A percentile compares a stretch with the other conserved stretches of the same genome.
phyloP scores from a whole-genome alignment of 1,140 invertebrate species.

The Euborellia annulipes region DNA sequence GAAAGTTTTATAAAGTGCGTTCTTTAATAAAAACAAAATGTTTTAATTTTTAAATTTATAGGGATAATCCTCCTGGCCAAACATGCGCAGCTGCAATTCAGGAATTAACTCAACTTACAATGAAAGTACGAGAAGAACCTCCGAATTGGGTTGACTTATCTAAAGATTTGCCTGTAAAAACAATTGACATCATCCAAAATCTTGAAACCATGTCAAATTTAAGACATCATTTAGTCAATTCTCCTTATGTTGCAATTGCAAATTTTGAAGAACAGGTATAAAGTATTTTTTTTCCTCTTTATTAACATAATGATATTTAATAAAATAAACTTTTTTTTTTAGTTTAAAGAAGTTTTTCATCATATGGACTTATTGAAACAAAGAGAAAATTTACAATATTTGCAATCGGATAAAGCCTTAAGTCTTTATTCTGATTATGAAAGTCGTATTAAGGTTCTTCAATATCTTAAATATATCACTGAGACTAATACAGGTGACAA shows the following conservation, averaged over 20 bases:
- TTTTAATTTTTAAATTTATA: no score
- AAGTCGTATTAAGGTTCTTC: constrained; percentile 65
- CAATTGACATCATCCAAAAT: constrained; percentile 29
- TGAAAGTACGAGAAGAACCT: no score
- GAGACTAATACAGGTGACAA: constrained; percentile 49
- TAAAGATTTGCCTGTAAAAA: constrained; percentile 34
- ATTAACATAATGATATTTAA: not conserved
- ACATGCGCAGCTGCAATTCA: constrained; percentile 41
- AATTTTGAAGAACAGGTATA: constrained; percentile 36
- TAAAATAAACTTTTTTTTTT: constrained; percentile 11
- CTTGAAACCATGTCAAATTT: constrained; percentile 25
- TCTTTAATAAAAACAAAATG: no score
- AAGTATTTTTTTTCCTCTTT: not conserved
- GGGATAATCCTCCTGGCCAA: constrained; percentile 41
- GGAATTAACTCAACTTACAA: constrained; percentile 37
- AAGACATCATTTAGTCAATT: constrained; percentile 19
- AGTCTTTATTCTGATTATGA: constrained; percentile 79
- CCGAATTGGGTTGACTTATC: constrained; percentile 34
- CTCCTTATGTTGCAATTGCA: constrained; percentile 29
- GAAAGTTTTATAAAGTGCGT: no score
- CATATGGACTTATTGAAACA: constrained; percentile 54
- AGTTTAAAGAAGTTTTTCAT: constrained; percentile 57
- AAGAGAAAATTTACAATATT: constrained; percentile 50
- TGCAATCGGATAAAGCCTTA: constrained; percentile 71
- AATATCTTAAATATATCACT: constrained; percentile 58